Evolutionary conservation across 2,113 vertebrate genomes (phyloP).

Genomic region (Empidonax alnorum): DNA sequence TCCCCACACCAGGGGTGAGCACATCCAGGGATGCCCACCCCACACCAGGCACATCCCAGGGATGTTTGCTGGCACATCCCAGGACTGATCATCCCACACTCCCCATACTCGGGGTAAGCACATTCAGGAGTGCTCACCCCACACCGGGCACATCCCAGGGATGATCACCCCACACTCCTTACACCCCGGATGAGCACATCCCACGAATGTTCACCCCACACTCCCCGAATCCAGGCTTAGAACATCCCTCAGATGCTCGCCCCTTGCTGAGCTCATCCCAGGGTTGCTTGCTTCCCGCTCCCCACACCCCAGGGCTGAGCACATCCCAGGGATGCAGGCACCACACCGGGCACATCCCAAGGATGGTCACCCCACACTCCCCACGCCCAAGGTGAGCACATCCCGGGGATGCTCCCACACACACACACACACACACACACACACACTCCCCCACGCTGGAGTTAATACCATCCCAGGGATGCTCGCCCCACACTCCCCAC

Average conservation of each 20-base stretch:
- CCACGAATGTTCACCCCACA: background rate
- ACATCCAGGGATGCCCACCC: too few relatives aligned
- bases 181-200: background rate
- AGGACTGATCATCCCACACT: background rate
- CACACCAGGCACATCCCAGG: background rate
- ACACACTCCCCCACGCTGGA: too few relatives aligned
- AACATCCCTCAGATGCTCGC: too few relatives aligned
- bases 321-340: background rate
- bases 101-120: background rate
- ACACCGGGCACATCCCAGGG: background rate
- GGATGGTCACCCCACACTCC: background rate
- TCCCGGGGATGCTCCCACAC: too few relatives aligned
- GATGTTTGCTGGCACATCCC: too few relatives aligned
- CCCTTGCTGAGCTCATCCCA: too few relatives aligned
- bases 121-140: background rate
- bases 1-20: accelerated
- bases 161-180: too few relatives aligned
- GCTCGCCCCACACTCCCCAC: background rate
- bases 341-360: background rate
- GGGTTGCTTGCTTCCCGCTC: background rate
- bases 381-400: background rate
- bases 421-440: too few relatives aligned
- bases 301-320: background rate
- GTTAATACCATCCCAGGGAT: background rate
- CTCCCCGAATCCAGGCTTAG: background rate